These are phyloP conservation scores for Diloba caeruleocephala DNA, from an alignment of 2,888 invertebrate species.

Conservation along the genomic window DNA sequence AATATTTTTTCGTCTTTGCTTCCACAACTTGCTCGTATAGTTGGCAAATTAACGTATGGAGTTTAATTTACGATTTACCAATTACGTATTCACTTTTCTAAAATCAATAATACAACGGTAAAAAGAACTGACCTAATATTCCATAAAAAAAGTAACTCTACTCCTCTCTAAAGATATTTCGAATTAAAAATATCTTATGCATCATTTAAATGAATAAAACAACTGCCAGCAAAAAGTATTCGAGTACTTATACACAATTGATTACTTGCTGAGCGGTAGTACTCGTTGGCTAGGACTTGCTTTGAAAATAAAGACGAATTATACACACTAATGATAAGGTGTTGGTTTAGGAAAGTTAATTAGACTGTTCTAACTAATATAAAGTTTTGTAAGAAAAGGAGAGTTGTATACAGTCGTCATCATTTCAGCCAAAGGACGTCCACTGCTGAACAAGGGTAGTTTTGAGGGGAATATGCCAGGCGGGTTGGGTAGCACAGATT, in stretches of 20 bases:
- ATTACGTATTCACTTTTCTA: conserved; percentile 4
- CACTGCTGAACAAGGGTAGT: no score
- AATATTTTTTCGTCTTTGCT: conserved; percentile 23
- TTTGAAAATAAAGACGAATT: conserved; percentile 20
- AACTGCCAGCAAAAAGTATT: conserved; percentile 14
- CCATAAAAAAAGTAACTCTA: conserved; percentile 15
- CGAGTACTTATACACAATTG: conserved; percentile 40
- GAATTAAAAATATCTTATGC: conserved; percentile 52
- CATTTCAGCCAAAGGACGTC: no score
- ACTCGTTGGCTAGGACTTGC: conserved; percentile 24
- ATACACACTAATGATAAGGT: conserved; percentile 21
- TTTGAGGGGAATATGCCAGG: no score
- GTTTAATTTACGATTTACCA: conserved; percentile 23
- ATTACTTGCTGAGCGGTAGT: conserved; percentile 34
- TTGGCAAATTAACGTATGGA: conserved; percentile 28
- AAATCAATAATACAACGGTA: no score
- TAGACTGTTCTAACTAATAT: neutral
- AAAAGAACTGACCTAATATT: no score
- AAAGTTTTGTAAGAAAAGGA: no score
- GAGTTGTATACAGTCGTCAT: no score
- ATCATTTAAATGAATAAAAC: conserved; percentile 40
- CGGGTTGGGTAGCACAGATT: no score
- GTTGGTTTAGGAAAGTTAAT: conserved; percentile 7
- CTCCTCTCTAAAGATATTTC: conserved; percentile 36
- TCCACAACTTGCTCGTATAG: conserved; percentile 34